Percentiles rank a stretch among this genome's conserved stretches.
phyloP scores from a whole-genome alignment of 2,113 vertebrate species.

The Chlorodrepanis virens region DNA sequence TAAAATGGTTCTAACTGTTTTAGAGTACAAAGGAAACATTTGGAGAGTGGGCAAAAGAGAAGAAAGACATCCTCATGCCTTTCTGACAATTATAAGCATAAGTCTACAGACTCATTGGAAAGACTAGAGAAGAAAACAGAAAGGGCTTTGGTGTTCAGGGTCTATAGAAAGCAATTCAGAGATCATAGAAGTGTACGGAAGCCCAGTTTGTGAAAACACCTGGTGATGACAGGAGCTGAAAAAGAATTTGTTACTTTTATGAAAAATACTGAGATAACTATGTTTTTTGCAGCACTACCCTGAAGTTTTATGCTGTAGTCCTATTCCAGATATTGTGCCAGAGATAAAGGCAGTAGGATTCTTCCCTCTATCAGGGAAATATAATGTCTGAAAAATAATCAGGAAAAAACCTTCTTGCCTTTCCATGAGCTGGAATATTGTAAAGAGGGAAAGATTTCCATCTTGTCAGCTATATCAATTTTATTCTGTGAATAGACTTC shows the following conservation, averaged over 20 bases:
- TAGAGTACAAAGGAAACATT: not conserved
- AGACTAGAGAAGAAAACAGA: not conserved
- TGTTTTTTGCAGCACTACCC: not conserved
- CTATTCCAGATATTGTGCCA: fast-evolving
- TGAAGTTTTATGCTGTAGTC: not conserved
- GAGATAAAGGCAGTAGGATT: not conserved
- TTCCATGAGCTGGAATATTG: not conserved
- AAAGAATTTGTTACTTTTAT: not conserved
- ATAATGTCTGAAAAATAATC: not conserved
- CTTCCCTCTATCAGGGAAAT: not conserved
- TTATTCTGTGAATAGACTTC: not conserved
- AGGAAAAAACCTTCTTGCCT: not conserved
- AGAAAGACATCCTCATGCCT: not conserved
- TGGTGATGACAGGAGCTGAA: not conserved
- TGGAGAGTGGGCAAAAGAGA: not conserved
- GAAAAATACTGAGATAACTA: not conserved
- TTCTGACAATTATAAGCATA: not conserved
- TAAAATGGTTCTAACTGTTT: not conserved
- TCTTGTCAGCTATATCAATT: not conserved
- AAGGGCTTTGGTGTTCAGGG: not conserved
- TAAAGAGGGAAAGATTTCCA: not conserved
- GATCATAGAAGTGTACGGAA: not conserved
- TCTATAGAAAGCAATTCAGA: not conserved
- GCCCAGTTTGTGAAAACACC: not conserved
- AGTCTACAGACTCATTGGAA: not conserved